Percentiles rank a stretch among this genome's conserved stretches.
Evolutionary conservation across 92 coral and sea anemone genomes (phyloP).

Genomic region (Epizoanthus stellaris): DNA sequence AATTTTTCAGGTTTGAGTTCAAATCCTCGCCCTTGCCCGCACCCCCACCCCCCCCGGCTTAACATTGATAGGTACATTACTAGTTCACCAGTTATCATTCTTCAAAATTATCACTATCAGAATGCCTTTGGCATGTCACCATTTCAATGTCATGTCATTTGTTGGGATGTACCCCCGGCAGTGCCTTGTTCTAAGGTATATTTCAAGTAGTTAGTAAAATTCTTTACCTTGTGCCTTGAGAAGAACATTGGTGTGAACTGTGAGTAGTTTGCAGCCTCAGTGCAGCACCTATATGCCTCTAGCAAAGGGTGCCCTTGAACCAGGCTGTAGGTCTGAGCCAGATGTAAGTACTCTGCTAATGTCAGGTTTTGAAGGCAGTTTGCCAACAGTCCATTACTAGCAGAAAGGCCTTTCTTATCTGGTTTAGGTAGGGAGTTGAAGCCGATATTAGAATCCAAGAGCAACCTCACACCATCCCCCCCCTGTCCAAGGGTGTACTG

Average conservation of each 20-base stretch:
- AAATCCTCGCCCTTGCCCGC: no score
- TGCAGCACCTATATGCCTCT: conserved; percentile 76
- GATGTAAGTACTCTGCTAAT: conserved; percentile 57
- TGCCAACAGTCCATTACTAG: conserved; percentile 78
- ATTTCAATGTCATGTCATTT: no score
- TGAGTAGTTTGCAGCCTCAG: conserved; percentile 73
- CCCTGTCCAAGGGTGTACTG: conserved; percentile 92
- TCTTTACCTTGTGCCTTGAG: conserved; percentile 78
- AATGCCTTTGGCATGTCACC: no score
- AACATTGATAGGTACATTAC: no score
- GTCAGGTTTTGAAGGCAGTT: conserved; percentile 85
- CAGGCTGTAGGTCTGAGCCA: conserved; percentile 66
- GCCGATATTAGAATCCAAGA: conserved; percentile 69
- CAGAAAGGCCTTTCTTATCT: conserved; percentile 91
- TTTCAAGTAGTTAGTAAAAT: not conserved
- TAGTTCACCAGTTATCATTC: no score
- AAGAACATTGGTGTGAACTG: conserved; percentile 84
- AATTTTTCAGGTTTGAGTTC: no score
- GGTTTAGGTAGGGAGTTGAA: conserved; percentile 74
- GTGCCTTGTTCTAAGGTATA: no score
- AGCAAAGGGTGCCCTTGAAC: conserved; percentile 77
- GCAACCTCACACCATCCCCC: conserved; percentile 69
- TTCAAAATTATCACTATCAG: no score
- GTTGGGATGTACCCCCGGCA: no score
- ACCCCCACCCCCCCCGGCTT: no score